Evolutionary conservation across 2,797 vertebrate species (phyloP).

Genomic region (Gambelia wislizenii): DNA sequence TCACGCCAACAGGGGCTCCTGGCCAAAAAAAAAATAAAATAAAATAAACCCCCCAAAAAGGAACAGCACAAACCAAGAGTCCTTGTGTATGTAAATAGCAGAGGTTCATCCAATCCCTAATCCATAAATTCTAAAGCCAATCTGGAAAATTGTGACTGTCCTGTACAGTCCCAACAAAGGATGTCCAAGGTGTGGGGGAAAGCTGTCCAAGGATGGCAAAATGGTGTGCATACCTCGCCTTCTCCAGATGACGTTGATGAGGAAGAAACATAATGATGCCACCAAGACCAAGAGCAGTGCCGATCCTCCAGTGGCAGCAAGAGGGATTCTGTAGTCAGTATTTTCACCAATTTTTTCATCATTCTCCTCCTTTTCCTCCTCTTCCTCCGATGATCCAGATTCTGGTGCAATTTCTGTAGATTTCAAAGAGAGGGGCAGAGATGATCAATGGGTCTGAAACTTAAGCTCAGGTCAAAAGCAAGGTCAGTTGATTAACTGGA

Average conservation of each 20-base stretch:
- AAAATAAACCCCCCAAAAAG: no score
- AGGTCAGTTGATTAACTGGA: not conserved
- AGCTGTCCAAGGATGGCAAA: no score
- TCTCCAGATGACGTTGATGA: not conserved
- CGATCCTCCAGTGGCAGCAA: not conserved
- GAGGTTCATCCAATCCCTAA: no score
- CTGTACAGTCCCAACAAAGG: no score
- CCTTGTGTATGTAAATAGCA: no score
- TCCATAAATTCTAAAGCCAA: no score
- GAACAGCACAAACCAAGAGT: no score
- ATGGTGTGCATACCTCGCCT: not conserved
- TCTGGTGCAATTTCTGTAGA: not conserved
- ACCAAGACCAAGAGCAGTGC: not conserved
- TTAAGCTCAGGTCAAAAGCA: not conserved
- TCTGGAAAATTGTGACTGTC: no score
- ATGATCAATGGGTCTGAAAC: not conserved
- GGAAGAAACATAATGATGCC: not conserved
- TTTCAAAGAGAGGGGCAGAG: not conserved
- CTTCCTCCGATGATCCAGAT: not conserved
- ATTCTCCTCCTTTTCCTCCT: not conserved
- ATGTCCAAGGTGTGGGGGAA: no score
- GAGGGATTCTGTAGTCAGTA: not conserved
- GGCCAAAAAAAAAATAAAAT: no score
- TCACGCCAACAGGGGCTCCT: no score
- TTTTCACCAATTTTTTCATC: not conserved